Evolutionary conservation across 2,797 vertebrate genomes (phyloP).

Genomic region (Bovichtus variegatus): DNA sequence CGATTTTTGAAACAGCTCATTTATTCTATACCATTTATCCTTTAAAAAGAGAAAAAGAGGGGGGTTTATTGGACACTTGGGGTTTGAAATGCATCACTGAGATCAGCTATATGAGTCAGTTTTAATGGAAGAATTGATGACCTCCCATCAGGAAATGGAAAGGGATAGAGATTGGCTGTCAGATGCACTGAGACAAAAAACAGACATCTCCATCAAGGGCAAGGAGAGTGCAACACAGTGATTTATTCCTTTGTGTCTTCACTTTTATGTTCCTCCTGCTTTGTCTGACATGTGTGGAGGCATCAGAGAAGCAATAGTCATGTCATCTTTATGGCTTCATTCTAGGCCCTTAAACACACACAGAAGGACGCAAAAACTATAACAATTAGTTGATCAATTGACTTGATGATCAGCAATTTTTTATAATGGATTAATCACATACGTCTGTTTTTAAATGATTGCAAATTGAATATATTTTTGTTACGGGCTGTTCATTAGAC

Average conservation of each 20-base stretch:
- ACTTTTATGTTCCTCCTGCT: constrained; percentile 48
- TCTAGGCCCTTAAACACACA: constrained; percentile 16
- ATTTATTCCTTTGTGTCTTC: constrained; percentile 55
- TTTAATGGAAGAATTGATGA: constrained; percentile 66
- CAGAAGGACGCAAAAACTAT: neutral
- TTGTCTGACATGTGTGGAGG: constrained; percentile 16
- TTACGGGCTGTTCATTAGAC: constrained; percentile 1
- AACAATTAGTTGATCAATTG: constrained; percentile 12
- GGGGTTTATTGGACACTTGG: constrained; percentile 56
- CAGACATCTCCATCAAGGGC: constrained; percentile 44
- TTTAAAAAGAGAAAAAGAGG: constrained; percentile 45
- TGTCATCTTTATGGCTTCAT: constrained; percentile 22
- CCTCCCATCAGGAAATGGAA: constrained; percentile 56
- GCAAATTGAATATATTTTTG: constrained; percentile 3
- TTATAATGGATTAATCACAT: constrained; percentile 6
- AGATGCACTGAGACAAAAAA: constrained; percentile 46
- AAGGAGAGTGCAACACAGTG: constrained; percentile 49
- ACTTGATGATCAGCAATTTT: constrained; percentile 7
- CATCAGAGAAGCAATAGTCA: constrained; percentile 19
- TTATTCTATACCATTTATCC: constrained; percentile 65
- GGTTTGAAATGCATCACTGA: constrained; percentile 57
- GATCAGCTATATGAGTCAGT: constrained; percentile 53
- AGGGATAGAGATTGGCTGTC: constrained; percentile 40
- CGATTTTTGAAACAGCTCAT: constrained; percentile 67
- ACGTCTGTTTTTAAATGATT: neutral